Percentiles rank a stretch among this genome's conserved stretches.
These are phyloP conservation scores for Bos indicus DNA, from an alignment of 2,113 vertebrate species.

Conservation along the genomic window DNA sequence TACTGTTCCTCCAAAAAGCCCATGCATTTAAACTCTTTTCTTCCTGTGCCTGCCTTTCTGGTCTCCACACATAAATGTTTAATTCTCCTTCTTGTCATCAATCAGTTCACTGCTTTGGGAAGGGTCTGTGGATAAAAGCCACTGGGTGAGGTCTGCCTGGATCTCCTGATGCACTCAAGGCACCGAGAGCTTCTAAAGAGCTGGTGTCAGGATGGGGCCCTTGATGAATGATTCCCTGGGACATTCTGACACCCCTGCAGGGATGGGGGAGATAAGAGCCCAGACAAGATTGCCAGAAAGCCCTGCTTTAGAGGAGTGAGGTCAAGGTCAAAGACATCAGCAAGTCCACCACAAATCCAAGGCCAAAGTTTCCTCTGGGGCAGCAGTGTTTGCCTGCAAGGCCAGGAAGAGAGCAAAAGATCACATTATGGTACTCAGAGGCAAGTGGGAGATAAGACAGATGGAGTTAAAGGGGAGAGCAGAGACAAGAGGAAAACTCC, in stretches of 20 bases:
- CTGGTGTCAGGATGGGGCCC: conserved; percentile 65
- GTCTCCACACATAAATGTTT: conserved; percentile 79
- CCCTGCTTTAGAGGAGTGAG: conserved; percentile 45
- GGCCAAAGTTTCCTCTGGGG: conserved; percentile 51
- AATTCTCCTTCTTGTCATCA: conserved; percentile 73
- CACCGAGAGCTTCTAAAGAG: conserved; percentile 71
- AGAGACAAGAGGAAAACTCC: conserved; percentile 41
- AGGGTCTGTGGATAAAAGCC: conserved; percentile 67
- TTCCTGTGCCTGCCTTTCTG: conserved; percentile 56
- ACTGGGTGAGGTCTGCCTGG: conserved; percentile 19
- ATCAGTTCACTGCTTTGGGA: conserved; percentile 58
- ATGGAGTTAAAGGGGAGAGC: conserved; percentile 45
- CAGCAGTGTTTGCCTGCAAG: conserved; percentile 63
- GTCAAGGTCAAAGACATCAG: conserved; percentile 75
- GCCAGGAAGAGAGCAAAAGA: conserved; percentile 57
- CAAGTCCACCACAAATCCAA: conserved; percentile 56
- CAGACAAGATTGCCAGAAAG: conserved; percentile 37
- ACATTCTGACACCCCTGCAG: conserved; percentile 79
- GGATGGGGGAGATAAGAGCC: conserved; percentile 80
- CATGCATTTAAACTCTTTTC: conserved; percentile 35
- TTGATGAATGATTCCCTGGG: conserved; percentile 80
- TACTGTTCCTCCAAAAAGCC: background rate
- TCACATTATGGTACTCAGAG: conserved; percentile 48
- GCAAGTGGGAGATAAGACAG: conserved; percentile 62
- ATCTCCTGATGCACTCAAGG: conserved; percentile 67